Evolutionary conservation across 2,888 invertebrate genomes (phyloP).

Genomic region (Pasiphila rectangulata): DNA sequence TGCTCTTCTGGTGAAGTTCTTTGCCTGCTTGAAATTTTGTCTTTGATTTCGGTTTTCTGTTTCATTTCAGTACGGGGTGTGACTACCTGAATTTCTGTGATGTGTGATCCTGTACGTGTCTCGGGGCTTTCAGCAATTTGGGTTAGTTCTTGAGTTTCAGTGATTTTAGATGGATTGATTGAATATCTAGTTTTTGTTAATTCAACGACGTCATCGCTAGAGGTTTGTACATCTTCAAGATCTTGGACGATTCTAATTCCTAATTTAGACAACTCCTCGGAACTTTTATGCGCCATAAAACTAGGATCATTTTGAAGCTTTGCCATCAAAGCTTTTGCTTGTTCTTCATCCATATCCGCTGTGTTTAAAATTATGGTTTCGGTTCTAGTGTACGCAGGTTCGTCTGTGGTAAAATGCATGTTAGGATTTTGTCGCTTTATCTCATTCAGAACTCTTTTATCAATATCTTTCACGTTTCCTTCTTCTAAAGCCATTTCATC

Average conservation of each 20-base stretch:
- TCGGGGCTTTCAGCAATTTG: slow-evolving; percentile 44
- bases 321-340: slow-evolving; percentile 70
- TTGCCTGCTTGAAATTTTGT: slow-evolving; percentile 67
- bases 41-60: slow-evolving; percentile 51
- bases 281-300: slow-evolving; percentile 71
- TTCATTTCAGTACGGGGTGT: slow-evolving; percentile 71
- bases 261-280: slow-evolving; percentile 67
- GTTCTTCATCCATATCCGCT: slow-evolving; percentile 68
- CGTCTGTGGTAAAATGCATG: slow-evolving; percentile 70
- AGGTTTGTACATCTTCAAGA: slow-evolving; percentile 63
- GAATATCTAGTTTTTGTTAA: slow-evolving; percentile 70
- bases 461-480: slow-evolving; percentile 68
- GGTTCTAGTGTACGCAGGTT: slow-evolving; percentile 71
- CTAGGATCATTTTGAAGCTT: slow-evolving; percentile 71
- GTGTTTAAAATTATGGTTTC: slow-evolving; percentile 80
- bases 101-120: slow-evolving; percentile 74
- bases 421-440: slow-evolving; percentile 73
- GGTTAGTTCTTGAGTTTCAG: slow-evolving; percentile 59
- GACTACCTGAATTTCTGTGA: slow-evolving; percentile 87
- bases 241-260: slow-evolving; percentile 69
- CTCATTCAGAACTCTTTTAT: slow-evolving; percentile 65
- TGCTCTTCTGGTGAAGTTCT: slow-evolving; percentile 63
- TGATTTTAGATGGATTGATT: slow-evolving; percentile 65
- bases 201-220: slow-evolving; percentile 55
- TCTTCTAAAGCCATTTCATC: slow-evolving; percentile 67